phyloP scores from a whole-genome alignment of 2,888 invertebrate genomes.

The Cartodere bifasciata region DNA sequence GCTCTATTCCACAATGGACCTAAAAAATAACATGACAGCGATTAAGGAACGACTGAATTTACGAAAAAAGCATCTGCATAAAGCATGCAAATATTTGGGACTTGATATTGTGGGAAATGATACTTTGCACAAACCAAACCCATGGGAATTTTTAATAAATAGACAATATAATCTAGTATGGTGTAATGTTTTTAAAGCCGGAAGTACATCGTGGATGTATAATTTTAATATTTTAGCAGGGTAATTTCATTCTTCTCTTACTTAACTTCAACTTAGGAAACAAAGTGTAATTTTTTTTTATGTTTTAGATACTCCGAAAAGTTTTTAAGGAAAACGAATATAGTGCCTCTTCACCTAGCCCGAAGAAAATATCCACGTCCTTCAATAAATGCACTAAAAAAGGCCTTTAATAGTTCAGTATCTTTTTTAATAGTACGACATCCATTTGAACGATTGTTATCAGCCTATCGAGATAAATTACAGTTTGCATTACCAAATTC shows the following conservation, averaged over 20 bases:
- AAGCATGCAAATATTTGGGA: constrained; percentile 47
- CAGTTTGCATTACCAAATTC: constrained; percentile 72
- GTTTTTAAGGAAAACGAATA: constrained; percentile 63
- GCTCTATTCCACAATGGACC: too few relatives aligned
- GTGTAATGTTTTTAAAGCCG: constrained; percentile 75
- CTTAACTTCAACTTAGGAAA: not conserved
- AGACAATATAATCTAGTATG: constrained; percentile 69
- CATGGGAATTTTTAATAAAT: constrained; percentile 78
- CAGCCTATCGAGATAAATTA: constrained; percentile 76
- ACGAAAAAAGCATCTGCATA: constrained; percentile 44
- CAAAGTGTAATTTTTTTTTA: constrained; percentile 1
- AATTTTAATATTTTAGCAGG: constrained; percentile 80
- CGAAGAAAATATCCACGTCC: constrained; percentile 70
- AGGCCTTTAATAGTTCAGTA: constrained; percentile 57
- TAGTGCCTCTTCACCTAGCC: constrained; percentile 65
- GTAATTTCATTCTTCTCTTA: constrained; percentile 24
- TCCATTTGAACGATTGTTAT: constrained; percentile 66
- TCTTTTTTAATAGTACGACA: constrained; percentile 74
- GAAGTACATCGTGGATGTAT: constrained; percentile 88
- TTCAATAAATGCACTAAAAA: constrained; percentile 53
- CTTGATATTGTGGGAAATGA: constrained; percentile 46
- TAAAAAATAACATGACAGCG: constrained; percentile 45
- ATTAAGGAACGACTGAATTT: constrained; percentile 46
- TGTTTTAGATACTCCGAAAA: constrained; percentile 51
- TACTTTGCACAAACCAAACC: constrained; percentile 55